Base-by-base conservation (phyloP, 1,140 invertebrate genomes). In the Zaprionus ornatus region DNA sequence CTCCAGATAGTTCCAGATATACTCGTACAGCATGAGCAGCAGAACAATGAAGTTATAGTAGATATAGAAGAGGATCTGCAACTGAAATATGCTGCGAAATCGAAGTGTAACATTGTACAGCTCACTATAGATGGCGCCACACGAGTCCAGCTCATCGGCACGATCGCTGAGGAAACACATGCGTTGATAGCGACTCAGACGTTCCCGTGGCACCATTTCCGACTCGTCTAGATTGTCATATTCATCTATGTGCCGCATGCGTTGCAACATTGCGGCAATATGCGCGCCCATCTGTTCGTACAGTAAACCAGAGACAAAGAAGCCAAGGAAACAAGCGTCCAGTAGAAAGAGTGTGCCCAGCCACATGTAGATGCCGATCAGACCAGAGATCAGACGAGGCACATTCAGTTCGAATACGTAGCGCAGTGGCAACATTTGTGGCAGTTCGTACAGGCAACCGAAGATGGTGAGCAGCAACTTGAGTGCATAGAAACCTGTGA, bases 61-160 rank as follows among this genome's bases (percentile, higher is more conserved):
- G 7, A 91, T 75, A 48, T 82, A 91, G 32, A 91, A 91, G 3
- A 91, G 32, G 4, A 91, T 88, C 10, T 91, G 88, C 74, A 84
- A 85, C 4, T 91, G 88, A 9, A 91, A 65, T 45, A 82, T 91
- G 15, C 59, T n/a, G 7, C 79, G 56, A 50, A 91, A 91, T 0
- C 54, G 19, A 9, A 68, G 57, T 0, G 88, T 91, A 3, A 91
- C 54, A 0, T 57, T 56, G 40, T 91, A 91, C 3, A 91, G 67
- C 12, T 82, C 76, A 6, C 57, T 74, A 29, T 91, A 91, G 55
- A 91, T 84, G 10, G 35, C 7, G 45, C 71, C 79, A n/a, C 76
- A 77, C 0, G 68, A 56, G 32, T 91, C 83, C 73, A 91, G 52
- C 12, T 82, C 77, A 54, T 82, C 81, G 23, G 85, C 54, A n/a